These are phyloP conservation scores for Hydropotes inermis DNA, from an alignment of 2,113 vertebrate species.

Conservation along the genomic window DNA sequence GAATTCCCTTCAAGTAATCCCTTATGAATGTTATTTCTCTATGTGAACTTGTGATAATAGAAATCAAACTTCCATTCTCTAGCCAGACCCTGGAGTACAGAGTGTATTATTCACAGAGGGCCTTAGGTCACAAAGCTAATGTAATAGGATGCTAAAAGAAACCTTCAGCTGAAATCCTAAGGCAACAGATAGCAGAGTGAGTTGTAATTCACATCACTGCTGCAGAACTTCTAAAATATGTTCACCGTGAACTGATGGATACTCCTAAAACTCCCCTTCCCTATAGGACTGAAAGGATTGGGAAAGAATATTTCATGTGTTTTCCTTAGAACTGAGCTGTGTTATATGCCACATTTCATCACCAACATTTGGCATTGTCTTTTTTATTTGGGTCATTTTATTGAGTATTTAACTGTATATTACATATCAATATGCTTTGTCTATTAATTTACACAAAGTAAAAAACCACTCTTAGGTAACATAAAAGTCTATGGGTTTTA, in stretches of 20 bases:
- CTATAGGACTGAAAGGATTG: not conserved
- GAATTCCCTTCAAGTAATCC: not conserved
- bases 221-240: not conserved
- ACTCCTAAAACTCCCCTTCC: not conserved
- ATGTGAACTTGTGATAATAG: not conserved
- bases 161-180: not conserved
- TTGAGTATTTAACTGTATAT: not conserved
- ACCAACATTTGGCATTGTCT: not conserved
- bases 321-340: not conserved
- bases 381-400: not conserved
- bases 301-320: not conserved
- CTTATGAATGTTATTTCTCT: not conserved
- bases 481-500: not conserved
- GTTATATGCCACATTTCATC: not conserved
- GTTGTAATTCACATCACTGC: not conserved
- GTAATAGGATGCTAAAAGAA: not conserved
- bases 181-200: not conserved
- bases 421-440: not conserved
- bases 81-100: not conserved
- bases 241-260: not conserved
- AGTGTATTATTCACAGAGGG: not conserved
- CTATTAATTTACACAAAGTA: not conserved
- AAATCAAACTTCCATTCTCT: conserved; percentile 17
- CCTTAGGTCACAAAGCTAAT: conserved; percentile 23
- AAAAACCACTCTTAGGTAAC: not conserved